Conservation (phyloP, 2,888 invertebrate genomes). For the Drosophila subsilvestris region DNA sequence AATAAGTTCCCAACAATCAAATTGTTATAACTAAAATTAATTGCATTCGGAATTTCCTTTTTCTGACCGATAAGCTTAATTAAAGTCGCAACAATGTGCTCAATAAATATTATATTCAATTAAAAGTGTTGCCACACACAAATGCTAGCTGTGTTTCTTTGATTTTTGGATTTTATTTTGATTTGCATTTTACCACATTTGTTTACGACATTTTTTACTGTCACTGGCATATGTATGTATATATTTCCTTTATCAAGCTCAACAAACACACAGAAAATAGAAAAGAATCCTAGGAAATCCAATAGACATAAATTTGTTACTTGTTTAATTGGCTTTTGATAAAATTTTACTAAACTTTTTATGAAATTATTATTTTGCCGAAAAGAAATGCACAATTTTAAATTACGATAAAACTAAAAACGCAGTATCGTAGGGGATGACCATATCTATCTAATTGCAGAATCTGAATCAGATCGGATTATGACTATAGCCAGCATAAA, state of each 20-base stretch:
- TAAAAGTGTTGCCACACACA: background rate
- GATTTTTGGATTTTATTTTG: background rate
- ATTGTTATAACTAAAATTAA: background rate
- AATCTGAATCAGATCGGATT: too few relatives aligned
- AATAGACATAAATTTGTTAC: background rate
- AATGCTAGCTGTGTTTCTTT: background rate
- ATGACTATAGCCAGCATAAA: too few relatives aligned
- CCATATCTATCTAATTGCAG: too few relatives aligned
- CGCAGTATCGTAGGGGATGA: too few relatives aligned
- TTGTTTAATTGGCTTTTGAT: background rate
- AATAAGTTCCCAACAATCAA: too few relatives aligned
- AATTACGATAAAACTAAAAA: too few relatives aligned
- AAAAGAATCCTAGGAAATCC: background rate
- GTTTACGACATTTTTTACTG: background rate
- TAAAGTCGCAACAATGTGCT: background rate
- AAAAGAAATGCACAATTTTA: too few relatives aligned
- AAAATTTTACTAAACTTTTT: background rate
- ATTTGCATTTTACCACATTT: background rate
- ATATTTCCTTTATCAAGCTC: background rate
- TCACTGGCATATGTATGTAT: background rate
- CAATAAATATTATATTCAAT: background rate
- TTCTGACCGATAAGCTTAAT: background rate
- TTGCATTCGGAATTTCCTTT: too few relatives aligned
- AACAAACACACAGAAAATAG: background rate
- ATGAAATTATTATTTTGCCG: background rate